Percentiles rank a stretch among this genome's conserved stretches.
Evolutionary conservation across 1,140 invertebrate species (phyloP).

Genomic region (Drosophila tristis): DNA sequence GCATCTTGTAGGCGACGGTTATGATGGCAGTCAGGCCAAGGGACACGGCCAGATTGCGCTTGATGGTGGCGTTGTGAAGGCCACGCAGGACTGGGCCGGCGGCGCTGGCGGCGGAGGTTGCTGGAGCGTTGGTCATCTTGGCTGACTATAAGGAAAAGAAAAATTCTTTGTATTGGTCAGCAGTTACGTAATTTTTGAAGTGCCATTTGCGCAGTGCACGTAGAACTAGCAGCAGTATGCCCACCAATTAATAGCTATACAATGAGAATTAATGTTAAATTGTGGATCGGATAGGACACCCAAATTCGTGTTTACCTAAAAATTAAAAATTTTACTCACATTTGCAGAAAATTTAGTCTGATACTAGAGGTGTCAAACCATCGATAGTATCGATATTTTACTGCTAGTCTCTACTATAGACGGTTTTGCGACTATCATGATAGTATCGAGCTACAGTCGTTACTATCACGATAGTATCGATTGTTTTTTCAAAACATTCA

Average conservation of each 20-base stretch:
- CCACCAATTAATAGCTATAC: neutral
- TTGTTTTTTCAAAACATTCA: no score
- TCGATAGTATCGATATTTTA: no score
- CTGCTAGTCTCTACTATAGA: no score
- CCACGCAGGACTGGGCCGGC: slow-evolving; percentile 79
- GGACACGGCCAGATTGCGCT: slow-evolving; percentile 80
- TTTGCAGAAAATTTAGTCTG: slow-evolving; percentile 18
- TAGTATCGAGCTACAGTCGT: no score
- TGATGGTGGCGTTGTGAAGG: slow-evolving; percentile 80
- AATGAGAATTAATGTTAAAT: no score
- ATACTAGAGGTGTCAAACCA: no score
- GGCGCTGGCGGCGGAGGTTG: slow-evolving; percentile 59
- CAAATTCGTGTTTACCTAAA: slow-evolving; percentile 11
- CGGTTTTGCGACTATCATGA: no score
- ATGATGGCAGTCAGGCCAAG: slow-evolving; percentile 70
- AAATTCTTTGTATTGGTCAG: slow-evolving; percentile 34
- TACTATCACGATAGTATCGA: no score
- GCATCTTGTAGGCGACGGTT: slow-evolving; percentile 70
- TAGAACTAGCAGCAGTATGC: neutral
- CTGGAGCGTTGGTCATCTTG: slow-evolving; percentile 75
- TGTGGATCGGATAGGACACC: neutral
- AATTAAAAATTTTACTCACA: slow-evolving; percentile 46
- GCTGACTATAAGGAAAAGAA: slow-evolving; percentile 30
- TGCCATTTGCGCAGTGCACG: neutral
- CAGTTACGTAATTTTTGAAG: slow-evolving; percentile 66